Base-by-base conservation (phyloP, 2,797 vertebrate genomes). In the Macroramphosus scolopax region DNA sequence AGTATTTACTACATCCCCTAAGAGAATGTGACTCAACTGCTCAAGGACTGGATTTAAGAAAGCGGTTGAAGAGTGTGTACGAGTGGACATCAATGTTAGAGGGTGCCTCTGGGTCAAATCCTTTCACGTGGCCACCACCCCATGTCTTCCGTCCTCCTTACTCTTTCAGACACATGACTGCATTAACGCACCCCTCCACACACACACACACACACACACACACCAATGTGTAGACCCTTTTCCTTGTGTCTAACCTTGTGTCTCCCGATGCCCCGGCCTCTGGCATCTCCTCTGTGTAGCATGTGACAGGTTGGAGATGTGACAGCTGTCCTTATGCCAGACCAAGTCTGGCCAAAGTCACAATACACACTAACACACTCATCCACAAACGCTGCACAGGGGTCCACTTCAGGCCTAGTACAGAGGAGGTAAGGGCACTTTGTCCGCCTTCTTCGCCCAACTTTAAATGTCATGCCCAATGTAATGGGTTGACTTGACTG, bases 311-410 rank as follows among this genome's bases (percentile, higher is more conserved):
- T 73, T 78, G 74, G 82, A 88, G 83, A 90, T 83, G 80, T 89
- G 88, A 89, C 88, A 88, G 89, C 84, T 88, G 87, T 87, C 86
- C 84, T 87, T 80, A 81, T 77, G 83, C 86, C 73, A 84, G 81
- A 76, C 81, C 75, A 82, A 78, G 81, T 79, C 83, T 80, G 75
- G 68, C 82, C 81, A 87, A 88, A 87, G 86, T 87, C 86, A 85
- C 43, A 71, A 75, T 74, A 80, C 77, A 81, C 76, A 80, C 66
- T 72, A 53, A 73, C 71, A 76, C 70, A 75, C 65, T 68, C 77
- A 63, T 67, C 62, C 17, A 12, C 66, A 45, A 71, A 64, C 2
- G 17, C 72, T 18, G 36, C 67, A 74, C 51, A 59, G 71, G 73
- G 79, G 72, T 78, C 73, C n/a, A 82, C 81, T 85, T 70, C 78